Conservation (phyloP, 2,888 invertebrate genomes). For the Campaea margaritaria region DNA sequence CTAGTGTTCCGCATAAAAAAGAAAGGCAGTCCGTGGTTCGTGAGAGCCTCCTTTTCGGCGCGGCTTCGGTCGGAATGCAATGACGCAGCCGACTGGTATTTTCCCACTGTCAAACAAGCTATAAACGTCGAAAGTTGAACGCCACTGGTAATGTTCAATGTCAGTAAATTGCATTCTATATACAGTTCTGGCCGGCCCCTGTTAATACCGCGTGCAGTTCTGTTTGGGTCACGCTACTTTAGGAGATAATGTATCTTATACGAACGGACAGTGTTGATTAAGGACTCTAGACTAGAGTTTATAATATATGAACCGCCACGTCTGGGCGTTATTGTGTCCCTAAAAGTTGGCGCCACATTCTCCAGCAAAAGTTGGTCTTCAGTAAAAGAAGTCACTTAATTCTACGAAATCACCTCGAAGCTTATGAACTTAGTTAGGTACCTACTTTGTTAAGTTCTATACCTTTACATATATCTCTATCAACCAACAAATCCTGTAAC, state of each 20-base stretch:
- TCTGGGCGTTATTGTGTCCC: no score
- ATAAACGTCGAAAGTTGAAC: slow-evolving; percentile 26
- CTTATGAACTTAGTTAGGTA: no score
- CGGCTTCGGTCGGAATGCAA: slow-evolving; percentile 30
- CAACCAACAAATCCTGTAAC: no score
- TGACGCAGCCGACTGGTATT: slow-evolving; percentile 38
- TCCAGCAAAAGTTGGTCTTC: no score
- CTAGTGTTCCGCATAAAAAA: slow-evolving; percentile 27
- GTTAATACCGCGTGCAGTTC: slow-evolving; percentile 14
- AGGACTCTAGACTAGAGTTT: background rate
- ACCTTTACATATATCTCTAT: no score
- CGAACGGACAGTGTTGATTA: background rate
- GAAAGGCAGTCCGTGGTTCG: slow-evolving; percentile 28
- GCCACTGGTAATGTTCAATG: slow-evolving; percentile 24
- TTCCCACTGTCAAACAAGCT: slow-evolving; percentile 31
- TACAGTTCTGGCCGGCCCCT: slow-evolving; percentile 26
- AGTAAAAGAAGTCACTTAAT: no score
- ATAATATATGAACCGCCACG: background rate
- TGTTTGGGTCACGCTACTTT: slow-evolving; percentile 2
- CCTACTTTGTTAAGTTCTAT: no score
- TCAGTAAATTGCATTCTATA: slow-evolving; percentile 24
- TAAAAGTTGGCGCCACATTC: no score
- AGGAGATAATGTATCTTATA: background rate
- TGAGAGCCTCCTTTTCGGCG: slow-evolving; percentile 33
- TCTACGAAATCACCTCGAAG: no score